Percentiles rank a stretch among this genome's conserved stretches.
These are phyloP conservation scores for Heteromormyrus szaboi DNA, from an alignment of 2,797 vertebrate genomes.

Conservation along the genomic window DNA sequence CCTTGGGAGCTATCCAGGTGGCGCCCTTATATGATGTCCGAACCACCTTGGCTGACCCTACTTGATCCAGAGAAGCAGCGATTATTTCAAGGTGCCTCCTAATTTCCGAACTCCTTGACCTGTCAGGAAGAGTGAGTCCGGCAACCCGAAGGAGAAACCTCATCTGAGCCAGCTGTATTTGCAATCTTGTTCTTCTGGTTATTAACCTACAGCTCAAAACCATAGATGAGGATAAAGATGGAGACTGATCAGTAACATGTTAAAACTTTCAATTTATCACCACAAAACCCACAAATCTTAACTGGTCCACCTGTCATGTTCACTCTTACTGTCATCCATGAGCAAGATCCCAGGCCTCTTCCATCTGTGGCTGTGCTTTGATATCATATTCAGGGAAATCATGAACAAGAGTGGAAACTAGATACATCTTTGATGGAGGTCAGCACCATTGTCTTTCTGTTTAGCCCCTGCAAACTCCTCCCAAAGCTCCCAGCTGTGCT, in stretches of 20 bases:
- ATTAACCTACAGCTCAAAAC: neutral
- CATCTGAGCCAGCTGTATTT: neutral
- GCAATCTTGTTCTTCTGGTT: neutral
- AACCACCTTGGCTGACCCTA: neutral
- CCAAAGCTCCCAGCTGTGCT: neutral
- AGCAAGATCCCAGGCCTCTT: neutral
- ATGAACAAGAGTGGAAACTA: neutral
- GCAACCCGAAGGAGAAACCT: neutral
- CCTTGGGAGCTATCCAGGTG: neutral
- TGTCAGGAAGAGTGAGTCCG: neutral
- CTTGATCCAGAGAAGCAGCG: neutral
- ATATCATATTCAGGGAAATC: neutral
- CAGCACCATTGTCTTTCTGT: neutral
- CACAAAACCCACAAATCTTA: neutral
- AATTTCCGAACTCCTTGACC: neutral
- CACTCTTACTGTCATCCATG: neutral
- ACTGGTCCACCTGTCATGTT: neutral
- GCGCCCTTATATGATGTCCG: neutral
- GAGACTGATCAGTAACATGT: neutral
- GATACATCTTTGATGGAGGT: neutral
- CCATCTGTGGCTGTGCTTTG: neutral
- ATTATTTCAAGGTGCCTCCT: neutral
- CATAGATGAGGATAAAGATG: neutral
- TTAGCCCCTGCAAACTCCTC: neutral
- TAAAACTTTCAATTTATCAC: neutral